Evolutionary conservation across 1,140 invertebrate species (phyloP).

Genomic region (Druon quercuslanigerum): DNA sequence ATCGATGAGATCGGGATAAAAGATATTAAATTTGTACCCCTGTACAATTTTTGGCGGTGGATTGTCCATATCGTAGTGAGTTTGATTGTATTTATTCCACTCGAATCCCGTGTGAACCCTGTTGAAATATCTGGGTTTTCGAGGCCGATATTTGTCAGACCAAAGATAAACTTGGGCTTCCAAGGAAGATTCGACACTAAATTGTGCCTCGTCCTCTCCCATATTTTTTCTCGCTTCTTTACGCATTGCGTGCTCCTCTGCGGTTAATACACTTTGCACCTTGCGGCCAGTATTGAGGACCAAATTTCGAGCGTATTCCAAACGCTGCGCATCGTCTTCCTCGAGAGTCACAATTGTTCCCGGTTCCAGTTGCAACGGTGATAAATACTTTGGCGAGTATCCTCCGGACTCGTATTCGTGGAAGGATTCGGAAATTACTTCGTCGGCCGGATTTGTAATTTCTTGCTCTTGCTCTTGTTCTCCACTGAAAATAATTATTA

Average conservation of each 20-base stretch:
- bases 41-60: conserved; percentile 99
- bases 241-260: conserved; percentile 80
- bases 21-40: conserved; percentile 99
- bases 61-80: conserved; percentile 99
- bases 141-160: conserved; percentile 98
- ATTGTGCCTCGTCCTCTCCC: conserved; percentile 91
- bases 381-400: conserved; percentile 89
- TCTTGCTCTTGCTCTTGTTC: conserved; percentile 62
- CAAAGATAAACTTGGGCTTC: conserved; percentile 94
- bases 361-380: conserved; percentile 84
- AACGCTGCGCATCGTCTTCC: conserved; percentile 85
- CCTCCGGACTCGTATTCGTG: conserved; percentile 85
- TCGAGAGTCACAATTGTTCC: conserved; percentile 88
- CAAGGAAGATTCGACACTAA: conserved; percentile 92
- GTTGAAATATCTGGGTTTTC: conserved; percentile 99
- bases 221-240: conserved; percentile 92
- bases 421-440: conserved; percentile 79
- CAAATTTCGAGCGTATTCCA: conserved; percentile 84
- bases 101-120: conserved; percentile 97
- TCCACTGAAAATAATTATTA: conserved; percentile 55
- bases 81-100: conserved; percentile 99
- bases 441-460: conserved; percentile 65
- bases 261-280: conserved; percentile 76
- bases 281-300: conserved; percentile 77
- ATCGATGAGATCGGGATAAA: conserved; percentile 99